Evolutionary conservation across 2,888 invertebrate species (phyloP).

Genomic region (Himalopsyche japonica): DNA sequence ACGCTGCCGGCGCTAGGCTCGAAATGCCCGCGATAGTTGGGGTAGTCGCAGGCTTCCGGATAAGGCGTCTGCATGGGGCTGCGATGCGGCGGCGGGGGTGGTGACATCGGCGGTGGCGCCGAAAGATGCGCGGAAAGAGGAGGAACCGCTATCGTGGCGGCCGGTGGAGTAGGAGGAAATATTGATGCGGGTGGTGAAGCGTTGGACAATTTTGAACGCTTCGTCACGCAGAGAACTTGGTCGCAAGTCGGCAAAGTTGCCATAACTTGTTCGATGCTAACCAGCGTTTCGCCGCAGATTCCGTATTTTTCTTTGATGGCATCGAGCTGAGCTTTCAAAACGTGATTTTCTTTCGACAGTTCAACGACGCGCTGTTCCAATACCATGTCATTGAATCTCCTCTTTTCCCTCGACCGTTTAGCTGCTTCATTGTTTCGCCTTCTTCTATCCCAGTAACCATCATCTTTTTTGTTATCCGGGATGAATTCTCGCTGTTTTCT

Average conservation of each 20-base stretch:
- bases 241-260: slow-evolving; percentile 84
- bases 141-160: slow-evolving; percentile 53
- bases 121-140: slow-evolving; percentile 45
- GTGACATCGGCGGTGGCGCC: slow-evolving; percentile 43
- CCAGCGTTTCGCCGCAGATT: slow-evolving; percentile 82
- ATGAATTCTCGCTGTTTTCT: slow-evolving; percentile 96
- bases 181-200: slow-evolving; percentile 54
- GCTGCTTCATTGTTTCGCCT: slow-evolving; percentile 97
- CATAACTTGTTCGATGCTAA: slow-evolving; percentile 86
- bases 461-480: slow-evolving; percentile 95
- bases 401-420: slow-evolving; percentile 93
- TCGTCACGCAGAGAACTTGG: slow-evolving; percentile 81
- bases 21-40: slow-evolving; percentile 59
- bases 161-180: slow-evolving; percentile 61
- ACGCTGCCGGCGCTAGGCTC: slow-evolving; percentile 66
- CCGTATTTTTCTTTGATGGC: slow-evolving; percentile 93
- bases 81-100: slow-evolving; percentile 60
- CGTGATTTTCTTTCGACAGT: slow-evolving; percentile 93
- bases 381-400: slow-evolving; percentile 95
- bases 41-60: slow-evolving; percentile 56
- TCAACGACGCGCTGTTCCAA: slow-evolving; percentile 92
- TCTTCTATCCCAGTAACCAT: slow-evolving; percentile 96
- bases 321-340: slow-evolving; percentile 88
- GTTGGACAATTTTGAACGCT: slow-evolving; percentile 62
- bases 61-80: slow-evolving; percentile 57